Evolutionary conservation across 2,113 vertebrate genomes (phyloP), one percentile per base, ranked within the genome.

Genomic region (Gavia stellata): DNA sequence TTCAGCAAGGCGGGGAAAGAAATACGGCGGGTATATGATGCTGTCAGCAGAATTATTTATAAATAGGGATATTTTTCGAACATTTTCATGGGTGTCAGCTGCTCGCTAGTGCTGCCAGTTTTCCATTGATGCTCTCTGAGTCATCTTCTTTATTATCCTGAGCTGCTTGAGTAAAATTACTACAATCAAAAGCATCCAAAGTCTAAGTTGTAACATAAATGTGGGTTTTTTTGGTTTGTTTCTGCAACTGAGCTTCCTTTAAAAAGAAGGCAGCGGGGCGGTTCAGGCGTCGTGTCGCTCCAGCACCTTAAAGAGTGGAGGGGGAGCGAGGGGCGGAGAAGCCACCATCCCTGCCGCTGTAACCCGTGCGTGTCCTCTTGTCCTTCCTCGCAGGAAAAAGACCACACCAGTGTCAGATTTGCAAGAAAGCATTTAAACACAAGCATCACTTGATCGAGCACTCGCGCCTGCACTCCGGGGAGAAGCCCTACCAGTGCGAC

Each of bases 391-490:
- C 98, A 99, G 99, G 99, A 98, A 99, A 99, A 98, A 98, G 99
- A 98, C 99, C 99, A 66, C 99, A 99, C 97, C 99, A 99, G 98
- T 99, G 99, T 98, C 99, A 99, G 98, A 99, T 99, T 98, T 99
- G 99, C 98, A 99, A 99, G 99, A 99, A 99, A 97, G 99, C 99
- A 44, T 99, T 99, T 92, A 99, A 99, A 99, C 99, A 99, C 99
- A 99, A 99, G 98, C 99, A 99, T 95, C 99, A 99, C 98, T 98
- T 99, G 97, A 99, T 99, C 40, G 99, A 99, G 98, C 99, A 99
- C 98, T 99, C 99, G 55, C 97, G 99, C 71, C 98, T 99, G 96
- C 99, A 99, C 98, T 99, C 99, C 17, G 99, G 99, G 74, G 99
- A 99, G 98, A 99, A 99, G 96, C 99, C 99, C 44, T 99, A 99